phyloP scores from a whole-genome alignment of 2,113 vertebrate species.

The Indri indri region DNA sequence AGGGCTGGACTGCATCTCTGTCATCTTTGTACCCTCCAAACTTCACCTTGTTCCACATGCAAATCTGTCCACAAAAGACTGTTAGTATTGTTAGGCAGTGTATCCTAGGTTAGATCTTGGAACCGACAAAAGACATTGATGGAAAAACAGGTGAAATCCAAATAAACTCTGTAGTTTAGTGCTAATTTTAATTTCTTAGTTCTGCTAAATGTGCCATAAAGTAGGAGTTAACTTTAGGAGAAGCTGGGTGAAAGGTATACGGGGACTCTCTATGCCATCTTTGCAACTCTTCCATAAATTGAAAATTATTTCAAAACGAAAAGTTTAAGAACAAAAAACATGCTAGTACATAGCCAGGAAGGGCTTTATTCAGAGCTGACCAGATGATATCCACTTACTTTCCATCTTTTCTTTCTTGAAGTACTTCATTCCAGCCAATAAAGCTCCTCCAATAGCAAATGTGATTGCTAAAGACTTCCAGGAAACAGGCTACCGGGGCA shows the following conservation, averaged over 20 bases:
- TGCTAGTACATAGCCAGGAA: neutral
- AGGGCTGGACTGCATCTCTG: neutral
- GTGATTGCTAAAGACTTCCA: constrained; percentile 95
- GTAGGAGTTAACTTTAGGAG: neutral
- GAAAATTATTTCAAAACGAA: constrained; percentile 22
- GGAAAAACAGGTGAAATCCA: neutral
- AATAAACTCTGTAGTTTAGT: neutral
- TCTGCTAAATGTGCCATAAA: constrained; percentile 1
- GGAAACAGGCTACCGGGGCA: constrained; percentile 90
- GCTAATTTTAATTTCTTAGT: neutral
- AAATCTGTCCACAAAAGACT: neutral
- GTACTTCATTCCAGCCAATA: constrained; percentile 92
- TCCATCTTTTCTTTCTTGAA: constrained; percentile 92
- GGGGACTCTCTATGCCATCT: neutral
- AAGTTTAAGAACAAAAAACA: neutral
- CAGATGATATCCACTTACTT: constrained; percentile 82
- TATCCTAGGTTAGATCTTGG: neutral
- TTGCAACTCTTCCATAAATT: neutral
- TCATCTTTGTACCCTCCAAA: neutral
- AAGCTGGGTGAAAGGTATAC: neutral
- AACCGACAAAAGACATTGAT: neutral
- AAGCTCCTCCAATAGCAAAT: constrained; percentile 89
- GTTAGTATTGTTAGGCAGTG: neutral
- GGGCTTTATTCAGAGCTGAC: neutral
- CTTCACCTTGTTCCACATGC: neutral